Percentiles rank a stretch among this genome's conserved stretches.
These are phyloP conservation scores for Fragum sueziense DNA, from an alignment of 2,888 invertebrate genomes.

Conservation along the genomic window DNA sequence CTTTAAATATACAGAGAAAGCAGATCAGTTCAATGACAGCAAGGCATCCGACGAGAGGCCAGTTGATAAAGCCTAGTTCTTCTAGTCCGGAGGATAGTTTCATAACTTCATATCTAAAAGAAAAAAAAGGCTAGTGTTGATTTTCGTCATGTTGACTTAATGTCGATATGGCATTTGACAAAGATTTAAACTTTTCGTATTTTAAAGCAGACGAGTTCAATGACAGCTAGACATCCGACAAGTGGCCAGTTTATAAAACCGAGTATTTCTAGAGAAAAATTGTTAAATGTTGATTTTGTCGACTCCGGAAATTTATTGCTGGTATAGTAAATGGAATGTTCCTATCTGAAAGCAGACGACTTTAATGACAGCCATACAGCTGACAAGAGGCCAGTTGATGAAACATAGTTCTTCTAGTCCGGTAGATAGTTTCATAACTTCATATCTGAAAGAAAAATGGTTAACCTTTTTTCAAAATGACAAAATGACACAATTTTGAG, in stretches of 20 bases:
- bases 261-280: slow-evolving; percentile 72
- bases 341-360: slow-evolving; percentile 69
- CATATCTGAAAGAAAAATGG: slow-evolving; percentile 55
- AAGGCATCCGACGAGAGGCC: slow-evolving; percentile 71
- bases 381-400: slow-evolving; percentile 70
- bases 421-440: slow-evolving; percentile 64
- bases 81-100: slow-evolving; percentile 71
- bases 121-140: too few relatives aligned
- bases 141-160: too few relatives aligned
- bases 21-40: slow-evolving; percentile 70
- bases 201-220: slow-evolving; percentile 74
- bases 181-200: too few relatives aligned
- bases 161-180: too few relatives aligned
- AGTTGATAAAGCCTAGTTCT: slow-evolving; percentile 69
- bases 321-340: too few relatives aligned
- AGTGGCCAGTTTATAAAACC: slow-evolving; percentile 73
- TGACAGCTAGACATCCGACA: slow-evolving; percentile 65
- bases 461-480: too few relatives aligned
- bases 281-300: too few relatives aligned
- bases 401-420: slow-evolving; percentile 73
- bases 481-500: too few relatives aligned
- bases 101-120: slow-evolving; percentile 64
- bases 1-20: slow-evolving; percentile 73
- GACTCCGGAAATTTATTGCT: too few relatives aligned
- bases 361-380: slow-evolving; percentile 71